Evolutionary conservation across 2,113 vertebrate genomes (phyloP).

Genomic region (Isurus oxyrinchus): DNA sequence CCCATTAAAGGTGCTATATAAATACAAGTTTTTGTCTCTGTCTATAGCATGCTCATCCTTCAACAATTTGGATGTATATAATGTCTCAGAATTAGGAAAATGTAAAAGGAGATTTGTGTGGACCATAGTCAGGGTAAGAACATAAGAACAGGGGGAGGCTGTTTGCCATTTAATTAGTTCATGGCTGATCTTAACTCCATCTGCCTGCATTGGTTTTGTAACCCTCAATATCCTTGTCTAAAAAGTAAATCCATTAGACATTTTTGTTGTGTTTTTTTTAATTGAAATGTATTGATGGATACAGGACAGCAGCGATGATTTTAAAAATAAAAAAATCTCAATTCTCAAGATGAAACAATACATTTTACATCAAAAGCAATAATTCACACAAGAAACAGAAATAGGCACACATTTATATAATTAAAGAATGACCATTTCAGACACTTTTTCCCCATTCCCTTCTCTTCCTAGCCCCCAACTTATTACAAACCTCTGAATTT

Average conservation of each 20-base stretch:
- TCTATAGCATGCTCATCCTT: background rate
- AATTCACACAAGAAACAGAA: slow-evolving; percentile 1
- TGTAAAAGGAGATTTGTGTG: background rate
- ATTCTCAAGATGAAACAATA: slow-evolving; percentile 1
- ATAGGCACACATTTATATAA: slow-evolving; percentile 15
- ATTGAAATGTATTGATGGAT: slow-evolving; percentile 9
- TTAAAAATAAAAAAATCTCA: slow-evolving; percentile 19
- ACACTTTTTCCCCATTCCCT: background rate
- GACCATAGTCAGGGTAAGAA: background rate
- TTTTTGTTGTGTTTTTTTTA: slow-evolving; percentile 5
- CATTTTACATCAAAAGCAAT: slow-evolving; percentile 22
- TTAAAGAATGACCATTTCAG: slow-evolving; percentile 19
- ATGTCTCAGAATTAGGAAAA: background rate
- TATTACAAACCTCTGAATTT: background rate
- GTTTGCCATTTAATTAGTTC: background rate
- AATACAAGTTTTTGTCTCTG: background rate
- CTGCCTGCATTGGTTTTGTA: background rate
- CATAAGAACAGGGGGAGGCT: too few relatives aligned
- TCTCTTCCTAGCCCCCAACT: background rate
- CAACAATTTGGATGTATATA: background rate
- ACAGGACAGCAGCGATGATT: background rate
- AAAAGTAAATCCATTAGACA: background rate
- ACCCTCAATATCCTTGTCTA: background rate
- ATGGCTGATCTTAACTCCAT: background rate
- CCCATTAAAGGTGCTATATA: background rate